Base-by-base conservation (phyloP, 92 coral and sea anemone genomes). In the Isaurus tuberculatus region DNA sequence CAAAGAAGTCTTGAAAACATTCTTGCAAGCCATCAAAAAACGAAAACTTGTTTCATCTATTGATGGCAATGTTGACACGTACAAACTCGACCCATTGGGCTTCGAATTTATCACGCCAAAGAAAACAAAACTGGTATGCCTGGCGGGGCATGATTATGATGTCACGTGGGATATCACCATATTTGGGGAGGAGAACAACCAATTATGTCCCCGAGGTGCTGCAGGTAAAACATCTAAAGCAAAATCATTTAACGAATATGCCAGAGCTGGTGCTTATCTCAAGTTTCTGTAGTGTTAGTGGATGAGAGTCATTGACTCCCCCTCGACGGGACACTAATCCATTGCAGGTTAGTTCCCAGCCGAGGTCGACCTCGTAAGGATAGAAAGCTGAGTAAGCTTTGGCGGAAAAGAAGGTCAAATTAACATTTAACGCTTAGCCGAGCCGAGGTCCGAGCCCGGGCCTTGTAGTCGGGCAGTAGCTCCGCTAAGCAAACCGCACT, bases 11-110 rank as follows among this genome's bases (percentile, higher is more conserved):
- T 88, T 94, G 19, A 65, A 75, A 36, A 81, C 83, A 6, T 33
- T 96, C 23, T 64, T 96, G 57, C 69, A 85, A 20, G 85, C 98
- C 20, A 83, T 96, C 42, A 90, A 86, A 49, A 73, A 79, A 43
- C 92, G 94, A 22, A 94, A 89, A 72, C 85, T 96, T 88, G 88
- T 72, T 36, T 92, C 99, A n/a, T 90, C 98, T 32, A 87, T 96
- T 64, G 99, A 96, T 69, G 98, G 97, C 17, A 89, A 82, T 8
- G 87, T 86, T 10, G 86, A 91, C 51, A 94, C 91, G 53, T 93
- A 88, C 64, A 78, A 82, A 33, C 75, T 96, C 23, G 89, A 94
- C 84, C 80, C 87, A 33, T 79, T 81, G 57, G 97, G 97, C 4
- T 94, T 96, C 78, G 87, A 89, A 84, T 92, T 96, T 70, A 73